Evolutionary conservation across 2,113 vertebrate species (phyloP), one percentile per base, ranked within the genome.

Genomic region (Azemiops feae): DNA sequence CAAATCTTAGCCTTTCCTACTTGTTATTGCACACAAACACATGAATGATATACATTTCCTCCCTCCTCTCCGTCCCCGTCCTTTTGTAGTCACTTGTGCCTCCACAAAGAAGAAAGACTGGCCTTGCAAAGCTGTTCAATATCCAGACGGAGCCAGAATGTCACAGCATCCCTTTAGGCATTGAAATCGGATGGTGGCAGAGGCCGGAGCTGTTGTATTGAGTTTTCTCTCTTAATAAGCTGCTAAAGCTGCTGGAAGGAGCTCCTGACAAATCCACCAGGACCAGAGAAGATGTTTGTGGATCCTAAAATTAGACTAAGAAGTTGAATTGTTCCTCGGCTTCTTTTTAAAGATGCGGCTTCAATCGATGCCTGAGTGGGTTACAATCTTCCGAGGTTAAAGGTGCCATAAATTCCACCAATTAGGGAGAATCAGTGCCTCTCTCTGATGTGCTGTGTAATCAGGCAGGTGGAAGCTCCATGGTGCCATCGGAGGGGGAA

Each of bases 391-490:
- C 92, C 92, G 94, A 92, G 89, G 88, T 64, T 85, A 91, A 60
- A 91, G 20, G 91, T 93, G 87, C 20, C 88, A 94, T 94, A 95
- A 91, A 94, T 96, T 91, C 92, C 93, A 87, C 92, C 89, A 96
- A 54, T 96, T 95, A 96, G 90, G 55, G 60, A 95, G 30, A 30
- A 94, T 27, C 60, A 96, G 60, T 81, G 86, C n/a, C 69, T 96
- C 91, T 25, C 74, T 60, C 90, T 85, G 91, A 94, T 95, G 93
- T 89, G 27, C 88, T 30, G 16, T 69, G 88, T 94, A 95, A 96
- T 96, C 94, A 93, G 94, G 43, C 85, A 96, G 50, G 89, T 95
- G 93, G 92, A 95, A 90, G 89, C 58, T 91, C 94, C 20, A 85
- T 89, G 93, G 90, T 96, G 94, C 94, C 92, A 88, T 94, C 85